Evolutionary conservation across 2,888 invertebrate species (phyloP).

Genomic region (Polyommatus icarus): DNA sequence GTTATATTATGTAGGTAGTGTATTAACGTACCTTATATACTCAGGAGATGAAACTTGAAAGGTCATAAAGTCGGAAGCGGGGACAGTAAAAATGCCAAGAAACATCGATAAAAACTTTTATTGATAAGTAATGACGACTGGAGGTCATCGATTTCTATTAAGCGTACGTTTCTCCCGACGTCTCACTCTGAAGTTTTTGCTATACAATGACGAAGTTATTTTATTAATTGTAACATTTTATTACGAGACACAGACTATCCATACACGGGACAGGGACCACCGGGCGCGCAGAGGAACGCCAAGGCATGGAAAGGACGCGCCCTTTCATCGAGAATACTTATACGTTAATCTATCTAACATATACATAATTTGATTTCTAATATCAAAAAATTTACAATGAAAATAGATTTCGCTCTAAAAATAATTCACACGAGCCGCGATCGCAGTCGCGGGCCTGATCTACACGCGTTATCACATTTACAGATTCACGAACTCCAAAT

Average conservation of each 20-base stretch:
- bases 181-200: slow-evolving; percentile 63
- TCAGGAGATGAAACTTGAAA: background rate
- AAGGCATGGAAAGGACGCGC: slow-evolving; percentile 70
- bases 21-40: background rate
- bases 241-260: slow-evolving; percentile 73
- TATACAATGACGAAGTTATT: slow-evolving; percentile 68
- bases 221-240: slow-evolving; percentile 69
- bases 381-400: slow-evolving; percentile 79
- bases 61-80: slow-evolving; percentile 25
- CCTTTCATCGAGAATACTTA: slow-evolving; percentile 71
- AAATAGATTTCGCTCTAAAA: slow-evolving; percentile 80
- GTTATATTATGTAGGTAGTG: background rate
- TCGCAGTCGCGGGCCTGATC: slow-evolving; percentile 70
- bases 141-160: slow-evolving; percentile 69
- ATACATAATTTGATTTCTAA: slow-evolving; percentile 73
- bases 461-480: slow-evolving; percentile 74
- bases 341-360: slow-evolving; percentile 72
- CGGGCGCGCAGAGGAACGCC: slow-evolving; percentile 58
- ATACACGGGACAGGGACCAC: slow-evolving; percentile 66
- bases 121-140: slow-evolving; percentile 70
- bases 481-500: slow-evolving; percentile 69
- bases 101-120: slow-evolving; percentile 80
- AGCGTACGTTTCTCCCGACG: slow-evolving; percentile 77
- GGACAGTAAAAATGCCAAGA: slow-evolving; percentile 54
- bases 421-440: slow-evolving; percentile 69